These are phyloP conservation scores for Thaumatotibia leucotreta DNA, from an alignment of 1,140 invertebrate genomes.

Conservation along the genomic window DNA sequence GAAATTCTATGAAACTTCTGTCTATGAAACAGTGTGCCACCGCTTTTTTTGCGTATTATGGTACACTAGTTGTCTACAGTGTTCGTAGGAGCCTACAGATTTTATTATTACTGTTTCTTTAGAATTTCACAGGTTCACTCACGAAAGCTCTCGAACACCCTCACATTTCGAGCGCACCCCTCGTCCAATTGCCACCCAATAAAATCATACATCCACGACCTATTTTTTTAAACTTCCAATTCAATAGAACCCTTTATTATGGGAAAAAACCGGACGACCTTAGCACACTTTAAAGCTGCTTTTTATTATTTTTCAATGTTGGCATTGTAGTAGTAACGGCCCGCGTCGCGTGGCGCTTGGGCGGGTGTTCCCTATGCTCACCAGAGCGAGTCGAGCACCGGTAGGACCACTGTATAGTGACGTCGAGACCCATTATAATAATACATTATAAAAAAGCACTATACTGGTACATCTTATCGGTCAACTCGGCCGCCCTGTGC, in stretches of 20 bases:
- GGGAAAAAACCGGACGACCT: conserved; percentile 45
- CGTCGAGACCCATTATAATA: background rate
- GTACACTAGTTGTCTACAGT: no score
- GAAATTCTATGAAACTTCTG: no score
- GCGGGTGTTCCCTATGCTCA: background rate
- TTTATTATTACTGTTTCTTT: no score
- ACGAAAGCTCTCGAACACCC: background rate
- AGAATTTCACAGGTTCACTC: background rate
- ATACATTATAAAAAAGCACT: background rate
- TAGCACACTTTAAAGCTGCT: conserved; percentile 48
- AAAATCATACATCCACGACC: conserved; percentile 21
- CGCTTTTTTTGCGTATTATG: no score
- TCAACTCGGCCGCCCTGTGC: background rate
- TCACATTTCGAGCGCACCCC: conserved; percentile 6
- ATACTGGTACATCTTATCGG: no score
- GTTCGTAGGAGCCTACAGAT: no score
- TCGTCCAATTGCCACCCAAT: conserved; percentile 32
- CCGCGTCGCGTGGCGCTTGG: conserved; percentile 40
- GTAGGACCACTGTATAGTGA: background rate
- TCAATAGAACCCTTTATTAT: conserved; percentile 28
- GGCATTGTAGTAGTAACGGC: conserved; percentile 26
- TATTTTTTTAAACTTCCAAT: conserved; percentile 22
- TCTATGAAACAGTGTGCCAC: no score
- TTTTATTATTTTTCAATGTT: conserved; percentile 29
- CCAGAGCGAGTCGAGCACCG: background rate